Evolutionary conservation across 2,797 vertebrate species (phyloP), one percentile per base, ranked within the genome.

Genomic region (Setipinna tenuifilis): DNA sequence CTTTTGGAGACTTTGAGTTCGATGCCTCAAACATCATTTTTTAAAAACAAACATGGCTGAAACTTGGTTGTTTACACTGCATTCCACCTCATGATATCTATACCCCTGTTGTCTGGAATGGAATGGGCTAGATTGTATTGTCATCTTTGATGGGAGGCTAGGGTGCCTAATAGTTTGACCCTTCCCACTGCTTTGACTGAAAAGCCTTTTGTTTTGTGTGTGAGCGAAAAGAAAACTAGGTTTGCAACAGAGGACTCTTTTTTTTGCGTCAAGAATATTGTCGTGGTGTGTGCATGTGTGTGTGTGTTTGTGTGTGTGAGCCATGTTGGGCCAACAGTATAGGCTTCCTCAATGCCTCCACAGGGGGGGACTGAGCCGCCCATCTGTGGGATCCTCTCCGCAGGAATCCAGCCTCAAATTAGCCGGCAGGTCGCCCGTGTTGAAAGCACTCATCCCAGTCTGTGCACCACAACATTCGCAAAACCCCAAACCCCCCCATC

Each of bases 321-420:
- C 9, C 50, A 87, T 93, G 89, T 93, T 90, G 90, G 91, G 89
- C 93, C 94, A 94, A 95, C 93, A 92, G 90, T 86, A 90, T 78
- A 93, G 92, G 86, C 86, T 91, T 31, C 92, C 94, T 96, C 93
- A 95, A 94, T 93, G 91, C 89, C 92, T 91, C 93, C 87, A 82
- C 91, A 86, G 92, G 94, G 91, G 91, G 92, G 71, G 6, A 44
- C 90, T 86, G 87, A 94, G 92, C 94, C 95, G 94, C 93, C 93
- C 94, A 92, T 91, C 81, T 84, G 84, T 91, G 89, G 46, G 87
- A 86, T 87, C 86, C 87, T 86, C 89, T 88, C 88, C 87, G 85
- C 86, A 68, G 86, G 84, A 87, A 81, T 89, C 89, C 85, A 89
- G 86, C 83, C 86, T 83, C 85, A 92, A 93, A 93, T 94, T 93